Evolutionary conservation across 2,113 vertebrate species (phyloP).

Genomic region (Cygnus atratus): DNA sequence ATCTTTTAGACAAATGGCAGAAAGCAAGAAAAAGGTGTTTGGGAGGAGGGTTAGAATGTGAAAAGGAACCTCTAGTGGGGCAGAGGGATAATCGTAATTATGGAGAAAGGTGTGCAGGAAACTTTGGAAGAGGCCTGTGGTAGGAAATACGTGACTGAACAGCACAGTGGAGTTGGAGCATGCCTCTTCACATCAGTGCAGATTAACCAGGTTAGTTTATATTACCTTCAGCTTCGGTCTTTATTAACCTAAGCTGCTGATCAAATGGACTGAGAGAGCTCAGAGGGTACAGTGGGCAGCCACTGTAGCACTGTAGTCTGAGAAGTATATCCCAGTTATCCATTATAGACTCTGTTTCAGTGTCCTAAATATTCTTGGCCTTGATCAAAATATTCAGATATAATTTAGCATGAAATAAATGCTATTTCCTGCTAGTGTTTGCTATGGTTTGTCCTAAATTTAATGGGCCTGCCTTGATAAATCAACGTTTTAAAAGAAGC

Average conservation of each 20-base stretch:
- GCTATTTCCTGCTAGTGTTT: not conserved
- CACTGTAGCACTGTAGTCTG: not conserved
- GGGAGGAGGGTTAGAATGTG: not conserved
- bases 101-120: not conserved
- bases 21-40: not conserved
- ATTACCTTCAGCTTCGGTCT: not conserved
- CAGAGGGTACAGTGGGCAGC: not conserved
- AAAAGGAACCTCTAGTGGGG: not conserved
- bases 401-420: not conserved
- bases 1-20: not conserved
- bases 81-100: not conserved
- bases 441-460: not conserved
- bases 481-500: not conserved
- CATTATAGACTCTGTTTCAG: not conserved
- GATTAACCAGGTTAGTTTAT: not conserved
- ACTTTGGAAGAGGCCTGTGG: rapidly evolving
- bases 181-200: not conserved
- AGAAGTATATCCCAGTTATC: not conserved
- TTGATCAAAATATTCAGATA: not conserved
- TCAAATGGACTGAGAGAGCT: not conserved
- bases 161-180: not conserved
- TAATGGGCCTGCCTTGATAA: not conserved
- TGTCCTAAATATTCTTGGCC: not conserved
- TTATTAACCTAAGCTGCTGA: not conserved
- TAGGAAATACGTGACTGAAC: not conserved